A percentile compares a stretch with the other conserved stretches of the same genome.
Evolutionary conservation across 2,797 vertebrate species (phyloP).

Genomic region (Eutrigla gurnardus): DNA sequence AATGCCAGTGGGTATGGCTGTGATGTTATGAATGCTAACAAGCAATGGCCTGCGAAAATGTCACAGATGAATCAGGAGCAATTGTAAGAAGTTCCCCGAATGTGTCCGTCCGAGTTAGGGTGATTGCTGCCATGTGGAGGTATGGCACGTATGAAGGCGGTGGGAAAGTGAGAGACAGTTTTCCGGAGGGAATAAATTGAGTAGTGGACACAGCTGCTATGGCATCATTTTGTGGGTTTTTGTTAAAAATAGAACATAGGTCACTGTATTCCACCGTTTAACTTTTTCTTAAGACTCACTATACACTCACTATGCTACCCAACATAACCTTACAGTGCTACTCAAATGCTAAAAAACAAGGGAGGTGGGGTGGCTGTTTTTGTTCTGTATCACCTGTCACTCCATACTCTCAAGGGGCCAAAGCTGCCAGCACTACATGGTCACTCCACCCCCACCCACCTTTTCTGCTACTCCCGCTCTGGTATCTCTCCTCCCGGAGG

Average conservation of each 20-base stretch:
- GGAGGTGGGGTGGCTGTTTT: constrained; percentile 33
- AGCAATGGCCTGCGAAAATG: constrained; percentile 54
- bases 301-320: neutral
- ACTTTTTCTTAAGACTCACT: neutral
- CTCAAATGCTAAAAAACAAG: constrained; percentile 1
- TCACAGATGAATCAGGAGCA: constrained; percentile 40
- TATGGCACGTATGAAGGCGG: constrained; percentile 5
- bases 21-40: constrained; percentile 73
- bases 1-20: constrained; percentile 29
- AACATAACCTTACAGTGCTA: neutral
- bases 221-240: constrained; percentile 19
- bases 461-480: constrained; percentile 30
- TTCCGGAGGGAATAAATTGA: constrained; percentile 60
- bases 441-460: constrained; percentile 35
- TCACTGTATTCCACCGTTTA: neutral
- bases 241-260: constrained; percentile 17
- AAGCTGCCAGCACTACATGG: constrained; percentile 47
- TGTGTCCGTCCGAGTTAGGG: constrained; percentile 39
- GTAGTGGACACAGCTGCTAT: constrained; percentile 43
- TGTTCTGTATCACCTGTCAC: constrained; percentile 62
- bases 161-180: constrained; percentile 59
- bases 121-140: constrained; percentile 38
- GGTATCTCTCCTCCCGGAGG: constrained; percentile 65
- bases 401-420: constrained; percentile 56
- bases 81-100: constrained; percentile 31